These are phyloP conservation scores for Yponomeuta malinellus DNA, from an alignment of 2,888 invertebrate species.

Conservation along the genomic window DNA sequence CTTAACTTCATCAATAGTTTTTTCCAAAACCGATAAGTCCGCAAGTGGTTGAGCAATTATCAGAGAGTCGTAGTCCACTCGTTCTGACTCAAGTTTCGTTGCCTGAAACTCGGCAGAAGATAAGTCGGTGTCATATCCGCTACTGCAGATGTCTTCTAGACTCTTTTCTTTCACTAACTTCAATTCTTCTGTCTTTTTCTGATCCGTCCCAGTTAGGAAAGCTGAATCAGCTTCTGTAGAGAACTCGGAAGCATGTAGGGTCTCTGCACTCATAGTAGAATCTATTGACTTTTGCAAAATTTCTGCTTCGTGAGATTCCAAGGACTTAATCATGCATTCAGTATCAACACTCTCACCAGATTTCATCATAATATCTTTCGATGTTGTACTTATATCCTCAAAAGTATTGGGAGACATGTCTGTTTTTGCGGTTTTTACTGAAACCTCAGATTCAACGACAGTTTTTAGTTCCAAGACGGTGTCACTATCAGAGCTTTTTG, in stretches of 20 bases:
- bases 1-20: slow-evolving; percentile 83
- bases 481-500: slow-evolving; percentile 43
- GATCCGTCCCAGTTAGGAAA: slow-evolving; percentile 54
- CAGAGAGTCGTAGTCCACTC: slow-evolving; percentile 67
- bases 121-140: slow-evolving; percentile 80
- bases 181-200: slow-evolving; percentile 59
- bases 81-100: slow-evolving; percentile 70
- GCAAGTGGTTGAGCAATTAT: slow-evolving; percentile 67
- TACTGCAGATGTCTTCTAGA: slow-evolving; percentile 81
- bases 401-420: slow-evolving; percentile 59
- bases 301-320: slow-evolving; percentile 71
- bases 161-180: slow-evolving; percentile 69
- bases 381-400: slow-evolving; percentile 58
- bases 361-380: slow-evolving; percentile 69
- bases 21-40: slow-evolving; percentile 77
- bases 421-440: slow-evolving; percentile 44
- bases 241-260: slow-evolving; percentile 69
- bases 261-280: slow-evolving; percentile 70
- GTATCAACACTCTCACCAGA: slow-evolving; percentile 71
- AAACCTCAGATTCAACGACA: slow-evolving; percentile 41
- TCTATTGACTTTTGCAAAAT: slow-evolving; percentile 70
- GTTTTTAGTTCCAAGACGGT: slow-evolving; percentile 43
- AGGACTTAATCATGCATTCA: slow-evolving; percentile 68
- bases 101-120: slow-evolving; percentile 78
- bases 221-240: slow-evolving; percentile 72